Evolutionary conservation across 2,888 invertebrate genomes (phyloP).

Genomic region (Patella ulyssiponensis): DNA sequence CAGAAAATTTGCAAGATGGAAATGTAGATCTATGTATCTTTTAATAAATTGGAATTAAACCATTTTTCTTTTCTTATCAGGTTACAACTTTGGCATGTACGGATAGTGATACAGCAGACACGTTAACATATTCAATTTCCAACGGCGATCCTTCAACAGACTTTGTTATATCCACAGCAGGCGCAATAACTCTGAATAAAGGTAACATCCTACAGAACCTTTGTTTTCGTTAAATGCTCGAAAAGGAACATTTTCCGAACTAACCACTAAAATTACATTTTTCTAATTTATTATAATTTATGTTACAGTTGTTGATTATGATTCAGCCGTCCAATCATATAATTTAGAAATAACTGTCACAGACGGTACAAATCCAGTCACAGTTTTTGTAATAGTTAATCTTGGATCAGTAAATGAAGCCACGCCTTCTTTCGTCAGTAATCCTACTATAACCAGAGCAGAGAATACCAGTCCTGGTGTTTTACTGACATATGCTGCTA

Average conservation of each 20-base stretch:
- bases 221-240: background rate
- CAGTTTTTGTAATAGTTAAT: constrained; percentile 44
- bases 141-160: constrained; percentile 39
- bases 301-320: constrained; percentile 52
- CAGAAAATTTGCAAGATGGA: too few species aligned
- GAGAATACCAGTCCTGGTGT: constrained; percentile 41
- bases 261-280: background rate
- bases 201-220: constrained; percentile 17
- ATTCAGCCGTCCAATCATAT: constrained; percentile 47
- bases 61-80: constrained; percentile 26
- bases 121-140: constrained; percentile 40
- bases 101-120: constrained; percentile 46
- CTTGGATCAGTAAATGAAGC: constrained; percentile 57
- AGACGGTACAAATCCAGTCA: constrained; percentile 43
- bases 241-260: background rate
- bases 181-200: constrained; percentile 36
- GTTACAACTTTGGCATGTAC: constrained; percentile 44
- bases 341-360: constrained; percentile 43
- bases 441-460: constrained; percentile 28
- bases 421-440: constrained; percentile 47
- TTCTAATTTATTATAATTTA: background rate
- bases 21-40: background rate
- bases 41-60: background rate
- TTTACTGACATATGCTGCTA: constrained; percentile 41
- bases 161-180: constrained; percentile 37